These are phyloP conservation scores for Mongoloraphidia duomilia DNA, from an alignment of 2,888 invertebrate genomes.

Conservation along the genomic window DNA sequence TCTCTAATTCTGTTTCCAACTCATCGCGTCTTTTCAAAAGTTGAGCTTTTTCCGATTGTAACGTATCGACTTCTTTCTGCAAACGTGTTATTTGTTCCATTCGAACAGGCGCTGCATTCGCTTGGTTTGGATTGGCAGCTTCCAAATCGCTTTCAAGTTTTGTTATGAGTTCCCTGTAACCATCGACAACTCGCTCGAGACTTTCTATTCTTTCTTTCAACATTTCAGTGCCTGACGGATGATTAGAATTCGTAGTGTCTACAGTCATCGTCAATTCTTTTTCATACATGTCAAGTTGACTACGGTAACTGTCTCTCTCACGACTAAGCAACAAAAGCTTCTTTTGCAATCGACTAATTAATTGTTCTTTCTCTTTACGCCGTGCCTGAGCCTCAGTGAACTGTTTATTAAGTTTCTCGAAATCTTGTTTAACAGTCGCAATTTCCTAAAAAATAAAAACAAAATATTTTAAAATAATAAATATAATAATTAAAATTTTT, in stretches of 20 bases:
- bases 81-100: slow-evolving; percentile 39
- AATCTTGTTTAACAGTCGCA: slow-evolving; percentile 37
- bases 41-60: slow-evolving; percentile 34
- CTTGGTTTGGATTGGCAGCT: slow-evolving; percentile 23
- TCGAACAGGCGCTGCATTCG: slow-evolving; percentile 25
- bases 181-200: slow-evolving; percentile 56
- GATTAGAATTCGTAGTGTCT: slow-evolving; percentile 21
- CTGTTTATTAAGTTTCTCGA: slow-evolving; percentile 47
- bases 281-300: slow-evolving; percentile 68
- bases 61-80: slow-evolving; percentile 42
- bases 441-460: slow-evolving; percentile 32
- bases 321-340: slow-evolving; percentile 48
- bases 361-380: slow-evolving; percentile 51
- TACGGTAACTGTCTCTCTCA: slow-evolving; percentile 69
- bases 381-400: slow-evolving; percentile 43
- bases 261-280: slow-evolving; percentile 52
- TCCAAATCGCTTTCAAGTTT: slow-evolving; percentile 48
- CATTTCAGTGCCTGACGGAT: slow-evolving; percentile 21
- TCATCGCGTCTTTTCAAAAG: slow-evolving; percentile 32
- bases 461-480: neutral
- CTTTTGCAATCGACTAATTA: slow-evolving; percentile 58
- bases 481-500: too few relatives aligned
- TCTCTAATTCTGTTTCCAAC: neutral
- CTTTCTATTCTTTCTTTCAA: slow-evolving; percentile 51
- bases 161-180: slow-evolving; percentile 56